Evolutionary conservation across 2,888 invertebrate genomes (phyloP).

Genomic region (Drosophila kanekoi): DNA sequence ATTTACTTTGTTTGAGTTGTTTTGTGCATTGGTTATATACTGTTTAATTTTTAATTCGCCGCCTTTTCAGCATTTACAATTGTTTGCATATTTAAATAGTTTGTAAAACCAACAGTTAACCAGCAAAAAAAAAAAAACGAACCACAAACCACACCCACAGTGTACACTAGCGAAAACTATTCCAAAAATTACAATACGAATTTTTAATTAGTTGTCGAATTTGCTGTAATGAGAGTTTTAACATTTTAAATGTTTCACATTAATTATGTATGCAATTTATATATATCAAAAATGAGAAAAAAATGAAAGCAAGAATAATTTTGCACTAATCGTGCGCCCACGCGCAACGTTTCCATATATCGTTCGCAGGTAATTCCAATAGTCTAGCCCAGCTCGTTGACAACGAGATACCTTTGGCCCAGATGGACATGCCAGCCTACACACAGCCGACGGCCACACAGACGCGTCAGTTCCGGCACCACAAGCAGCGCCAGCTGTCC

Average conservation of each 20-base stretch:
- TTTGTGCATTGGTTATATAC: constrained; percentile 56
- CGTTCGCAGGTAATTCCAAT: constrained; percentile 87
- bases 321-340: constrained; percentile 43
- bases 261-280: constrained; percentile 55
- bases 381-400: constrained; percentile 89
- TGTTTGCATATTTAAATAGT: constrained; percentile 66
- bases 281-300: not conserved
- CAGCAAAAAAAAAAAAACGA: constrained; percentile 20
- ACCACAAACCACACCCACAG: constrained; percentile 39
- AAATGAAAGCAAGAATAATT: constrained; percentile 30
- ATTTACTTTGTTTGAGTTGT: constrained; percentile 45
- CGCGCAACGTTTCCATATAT: constrained; percentile 16
- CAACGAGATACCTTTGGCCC: constrained; percentile 88
- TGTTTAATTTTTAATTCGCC: constrained; percentile 64
- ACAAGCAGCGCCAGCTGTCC: constrained; percentile 74
- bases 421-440: constrained; percentile 82
- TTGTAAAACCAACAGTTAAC: constrained; percentile 54
- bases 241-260: constrained; percentile 69
- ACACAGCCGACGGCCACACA: constrained; percentile 66
- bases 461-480: constrained; percentile 79
- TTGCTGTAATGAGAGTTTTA: constrained; percentile 76
- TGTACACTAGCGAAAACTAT: constrained; percentile 38
- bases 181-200: constrained; percentile 63
- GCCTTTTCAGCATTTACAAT: constrained; percentile 68
- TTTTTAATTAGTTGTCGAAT: constrained; percentile 78